Conservation (phyloP, 2,113 vertebrate genomes). For the Anarhynchus alexandrinus region DNA sequence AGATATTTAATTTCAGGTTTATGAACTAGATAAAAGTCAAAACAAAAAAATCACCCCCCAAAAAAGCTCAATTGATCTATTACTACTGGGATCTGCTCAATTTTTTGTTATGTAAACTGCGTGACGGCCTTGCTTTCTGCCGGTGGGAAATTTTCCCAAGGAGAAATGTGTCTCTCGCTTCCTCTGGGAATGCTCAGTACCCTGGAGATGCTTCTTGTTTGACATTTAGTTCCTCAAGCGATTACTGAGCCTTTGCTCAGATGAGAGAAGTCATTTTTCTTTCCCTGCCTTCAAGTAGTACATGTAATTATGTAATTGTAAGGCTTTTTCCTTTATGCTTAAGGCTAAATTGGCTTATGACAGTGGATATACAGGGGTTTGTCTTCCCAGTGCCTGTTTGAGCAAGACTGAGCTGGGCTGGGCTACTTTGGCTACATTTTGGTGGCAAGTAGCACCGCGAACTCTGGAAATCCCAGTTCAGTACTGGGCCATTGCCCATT, state of each 20-base stretch:
- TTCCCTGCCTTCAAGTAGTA: background rate
- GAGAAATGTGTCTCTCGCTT: slow-evolving; percentile 48
- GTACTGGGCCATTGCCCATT: too few relatives aligned
- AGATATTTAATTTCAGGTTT: background rate
- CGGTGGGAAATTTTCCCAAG: slow-evolving; percentile 70
- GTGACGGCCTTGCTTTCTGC: background rate
- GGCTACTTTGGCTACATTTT: background rate
- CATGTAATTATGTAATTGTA: background rate
- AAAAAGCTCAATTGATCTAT: slow-evolving; percentile 15
- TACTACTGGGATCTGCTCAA: slow-evolving; percentile 30
- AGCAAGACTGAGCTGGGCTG: background rate
- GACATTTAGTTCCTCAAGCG: slow-evolving; percentile 64
- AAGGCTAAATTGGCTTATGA: background rate
- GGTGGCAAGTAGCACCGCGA: background rate
- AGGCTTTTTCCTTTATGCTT: background rate
- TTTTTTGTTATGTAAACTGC: slow-evolving; percentile 1
- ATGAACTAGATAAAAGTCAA: background rate
- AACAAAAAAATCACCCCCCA: background rate
- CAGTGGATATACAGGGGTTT: background rate
- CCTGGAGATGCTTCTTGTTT: slow-evolving; percentile 50
- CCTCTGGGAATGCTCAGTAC: slow-evolving; percentile 70
- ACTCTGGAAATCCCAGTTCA: background rate
- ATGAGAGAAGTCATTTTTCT: background rate
- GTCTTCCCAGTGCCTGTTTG: background rate
- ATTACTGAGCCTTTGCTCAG: slow-evolving; percentile 1